Base-by-base conservation (phyloP, 2,888 invertebrate species). In the Apamea sordens region DNA sequence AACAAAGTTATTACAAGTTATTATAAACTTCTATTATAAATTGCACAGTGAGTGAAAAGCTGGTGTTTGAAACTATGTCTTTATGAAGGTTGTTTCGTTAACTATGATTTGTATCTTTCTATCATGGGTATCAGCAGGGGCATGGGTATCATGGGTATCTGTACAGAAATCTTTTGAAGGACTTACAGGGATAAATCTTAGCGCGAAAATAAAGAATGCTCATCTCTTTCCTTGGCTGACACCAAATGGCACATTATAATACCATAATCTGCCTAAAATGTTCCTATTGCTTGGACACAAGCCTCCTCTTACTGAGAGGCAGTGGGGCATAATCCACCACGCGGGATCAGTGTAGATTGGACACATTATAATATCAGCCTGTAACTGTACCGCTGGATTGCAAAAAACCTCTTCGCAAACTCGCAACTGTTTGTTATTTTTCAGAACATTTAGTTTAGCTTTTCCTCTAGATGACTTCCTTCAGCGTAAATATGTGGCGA, bases 1-100 rank as follows among this genome's bases (percentile, higher is more conserved):
- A 87, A 75, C 86, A 21, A 67, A 63, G 82, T 76, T 84, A 86
- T 83, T 79, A 76, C 86, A 59, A 85, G 82, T 79, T 82, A 86
- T 86, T 86, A 84, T 84, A 75, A 84, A 74, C 61, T 84, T 84
- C 63, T 84, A 73, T 75, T 77, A 80, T 77, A 80, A 76, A 83
- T 67, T 80, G 69, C 47, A 36, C 21, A 82, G 56, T 64, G 65
- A 24, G 41, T 77, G 67, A 82, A 85, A 85, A 69, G 59, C 79
- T 41, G 50, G 11, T 6, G 53, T 41, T 53, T 44, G 63, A 53
- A 72, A 83, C 36, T 50, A 15, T 47, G 44, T 71, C 24, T 73
- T 65, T 70, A 69, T 76, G 36, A 69, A 50, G 32, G 53, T 24
- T 41, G 63, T 56, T 83, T 63, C 8, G 67, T 64, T 78, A 28